Evolutionary conservation across 2,113 vertebrate genomes (phyloP).

Genomic region (Petroica traversi): DNA sequence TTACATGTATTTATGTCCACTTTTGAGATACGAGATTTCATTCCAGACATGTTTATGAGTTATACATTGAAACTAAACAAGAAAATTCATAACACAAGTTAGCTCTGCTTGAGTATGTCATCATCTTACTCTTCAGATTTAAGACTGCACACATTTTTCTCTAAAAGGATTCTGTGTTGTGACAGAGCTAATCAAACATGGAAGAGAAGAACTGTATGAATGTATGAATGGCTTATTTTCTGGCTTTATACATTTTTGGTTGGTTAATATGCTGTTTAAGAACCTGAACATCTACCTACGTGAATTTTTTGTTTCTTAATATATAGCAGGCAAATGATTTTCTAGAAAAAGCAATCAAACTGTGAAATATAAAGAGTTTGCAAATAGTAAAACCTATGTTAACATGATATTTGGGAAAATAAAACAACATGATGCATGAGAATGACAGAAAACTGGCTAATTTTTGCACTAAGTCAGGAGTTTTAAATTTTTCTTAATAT

Average conservation of each 20-base stretch:
- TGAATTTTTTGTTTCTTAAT: neutral
- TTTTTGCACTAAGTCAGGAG: neutral
- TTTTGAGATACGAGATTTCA: neutral
- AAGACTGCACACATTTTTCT: neutral
- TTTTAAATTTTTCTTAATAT: neutral
- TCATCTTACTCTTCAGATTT: neutral
- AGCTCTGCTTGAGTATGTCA: neutral
- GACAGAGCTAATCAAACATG: neutral
- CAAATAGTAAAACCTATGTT: neutral
- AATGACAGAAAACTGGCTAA: neutral
- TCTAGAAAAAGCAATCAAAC: neutral
- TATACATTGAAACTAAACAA: neutral
- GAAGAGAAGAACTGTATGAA: neutral
- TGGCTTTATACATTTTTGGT: neutral
- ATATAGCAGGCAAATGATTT: neutral
- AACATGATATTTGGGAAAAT: neutral
- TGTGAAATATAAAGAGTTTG: neutral
- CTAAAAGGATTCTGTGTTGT: neutral
- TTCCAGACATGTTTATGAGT: neutral
- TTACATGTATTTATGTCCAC: neutral
- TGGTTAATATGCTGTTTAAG: neutral
- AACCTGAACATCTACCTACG: neutral
- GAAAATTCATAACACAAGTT: neutral
- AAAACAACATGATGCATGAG: neutral
- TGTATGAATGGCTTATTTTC: neutral